Evolutionary conservation across 2,888 invertebrate species (phyloP).

Genomic region (Napeogenes sylphis): DNA sequence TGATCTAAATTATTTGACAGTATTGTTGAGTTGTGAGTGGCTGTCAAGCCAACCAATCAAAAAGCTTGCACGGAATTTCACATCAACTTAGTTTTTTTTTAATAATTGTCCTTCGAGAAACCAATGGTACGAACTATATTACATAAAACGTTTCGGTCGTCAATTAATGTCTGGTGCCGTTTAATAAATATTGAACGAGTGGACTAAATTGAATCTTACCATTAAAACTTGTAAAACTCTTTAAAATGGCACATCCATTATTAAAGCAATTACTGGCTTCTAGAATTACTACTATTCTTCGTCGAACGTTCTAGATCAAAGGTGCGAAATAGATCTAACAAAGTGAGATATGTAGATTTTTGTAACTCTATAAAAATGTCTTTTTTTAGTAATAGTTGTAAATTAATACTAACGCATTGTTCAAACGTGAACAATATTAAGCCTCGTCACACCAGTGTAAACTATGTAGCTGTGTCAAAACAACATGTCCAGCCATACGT

Average conservation of each 20-base stretch:
- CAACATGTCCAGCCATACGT: too few species aligned
- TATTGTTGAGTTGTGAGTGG: too few species aligned
- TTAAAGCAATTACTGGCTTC: constrained; percentile 10
- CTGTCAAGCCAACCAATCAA: too few species aligned
- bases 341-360: not conserved
- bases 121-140: too few species aligned
- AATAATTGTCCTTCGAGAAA: too few species aligned
- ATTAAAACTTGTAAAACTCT: constrained; percentile 2
- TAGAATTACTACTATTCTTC: constrained; percentile 2
- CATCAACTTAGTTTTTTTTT: too few species aligned
- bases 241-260: constrained; percentile 17
- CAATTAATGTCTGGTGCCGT: not conserved
- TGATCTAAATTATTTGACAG: too few species aligned
- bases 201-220: constrained; percentile 2
- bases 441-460: not conserved
- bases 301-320: constrained; percentile 5
- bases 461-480: too few species aligned
- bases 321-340: constrained; percentile 9
- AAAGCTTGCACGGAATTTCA: too few species aligned
- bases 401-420: not conserved
- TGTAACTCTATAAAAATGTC: constrained; percentile 2
- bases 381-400: not conserved
- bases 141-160: too few species aligned
- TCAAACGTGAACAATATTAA: not conserved
- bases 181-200: constrained; percentile 2